Percentiles rank a stretch among this genome's conserved stretches.
Evolutionary conservation across 1,140 invertebrate genomes (phyloP).

Genomic region (Diorhabda carinulata): DNA sequence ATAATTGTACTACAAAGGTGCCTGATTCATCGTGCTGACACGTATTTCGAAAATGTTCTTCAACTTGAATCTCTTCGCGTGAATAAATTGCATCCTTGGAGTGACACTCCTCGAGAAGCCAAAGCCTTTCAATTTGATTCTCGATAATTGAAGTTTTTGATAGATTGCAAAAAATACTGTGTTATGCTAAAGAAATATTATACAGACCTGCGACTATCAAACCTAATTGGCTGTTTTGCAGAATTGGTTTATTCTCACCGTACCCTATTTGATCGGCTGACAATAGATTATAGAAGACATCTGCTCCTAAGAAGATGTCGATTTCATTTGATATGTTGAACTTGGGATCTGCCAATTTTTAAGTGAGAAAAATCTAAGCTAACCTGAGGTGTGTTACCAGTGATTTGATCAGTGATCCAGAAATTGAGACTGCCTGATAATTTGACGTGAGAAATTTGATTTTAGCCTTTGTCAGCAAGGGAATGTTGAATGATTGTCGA

Average conservation of each 20-base stretch:
- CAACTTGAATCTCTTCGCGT: not conserved
- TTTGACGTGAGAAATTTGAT: conserved; percentile 22
- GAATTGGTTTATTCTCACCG: conserved; percentile 15
- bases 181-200: not conserved
- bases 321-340: no score
- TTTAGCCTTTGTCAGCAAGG: conserved; percentile 7
- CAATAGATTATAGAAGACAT: conserved; percentile 16
- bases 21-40: not conserved
- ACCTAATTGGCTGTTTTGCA: conserved; percentile 21
- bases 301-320: no score
- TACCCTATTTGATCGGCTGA: conserved; percentile 9
- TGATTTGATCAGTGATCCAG: conserved; percentile 16
- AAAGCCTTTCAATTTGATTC: conserved; percentile 11
- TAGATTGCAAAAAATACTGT: not conserved
- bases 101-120: not conserved
- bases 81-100: not conserved
- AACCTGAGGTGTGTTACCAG: conserved; percentile 19
- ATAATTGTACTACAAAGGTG: conserved; percentile 20
- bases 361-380: conserved; percentile 6
- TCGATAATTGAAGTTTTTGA: not conserved
- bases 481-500: not conserved
- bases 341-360: no score
- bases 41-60: conserved; percentile 6
- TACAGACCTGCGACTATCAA: conserved; percentile 11
- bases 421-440: conserved; percentile 12